These are phyloP conservation scores for Pandion haliaetus DNA, from an alignment of 2,113 vertebrate species.

Conservation along the genomic window DNA sequence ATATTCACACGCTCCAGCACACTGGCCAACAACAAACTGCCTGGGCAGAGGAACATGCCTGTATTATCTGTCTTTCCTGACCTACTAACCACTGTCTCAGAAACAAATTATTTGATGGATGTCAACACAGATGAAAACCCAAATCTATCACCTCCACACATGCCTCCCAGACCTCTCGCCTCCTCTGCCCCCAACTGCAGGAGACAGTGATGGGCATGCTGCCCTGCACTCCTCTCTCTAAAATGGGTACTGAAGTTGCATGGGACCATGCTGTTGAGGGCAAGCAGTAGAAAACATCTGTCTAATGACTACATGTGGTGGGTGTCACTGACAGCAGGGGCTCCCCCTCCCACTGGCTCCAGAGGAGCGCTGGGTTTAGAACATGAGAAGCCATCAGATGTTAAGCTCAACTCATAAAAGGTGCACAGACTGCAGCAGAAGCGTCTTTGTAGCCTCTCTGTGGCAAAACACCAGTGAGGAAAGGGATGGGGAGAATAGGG, in stretches of 20 bases:
- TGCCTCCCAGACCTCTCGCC: not conserved
- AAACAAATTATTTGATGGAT: not conserved
- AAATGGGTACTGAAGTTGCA: accelerated
- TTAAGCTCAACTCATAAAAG: not conserved
- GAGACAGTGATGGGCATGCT: not conserved
- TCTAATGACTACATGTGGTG: not conserved
- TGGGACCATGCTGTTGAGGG: not conserved
- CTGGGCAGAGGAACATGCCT: not conserved
- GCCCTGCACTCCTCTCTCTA: not conserved
- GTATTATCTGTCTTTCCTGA: not conserved
- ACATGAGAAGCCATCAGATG: not conserved
- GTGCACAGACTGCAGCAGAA: not conserved
- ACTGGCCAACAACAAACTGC: not conserved
- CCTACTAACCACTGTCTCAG: not conserved
- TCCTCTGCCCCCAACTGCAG: not conserved
- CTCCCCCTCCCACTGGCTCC: not conserved
- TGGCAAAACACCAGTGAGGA: not conserved
- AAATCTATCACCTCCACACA: not conserved
- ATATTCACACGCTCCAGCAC: not conserved
- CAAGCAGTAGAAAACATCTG: not conserved
- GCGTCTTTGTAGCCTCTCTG: not conserved
- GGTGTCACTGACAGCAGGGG: not conserved
- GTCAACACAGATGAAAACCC: not conserved
- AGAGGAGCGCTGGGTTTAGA: not conserved
- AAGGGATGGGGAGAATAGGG: not conserved